Base-by-base conservation (phyloP, 2,113 vertebrate species). In the Oncorhynchus nerka region DNA sequence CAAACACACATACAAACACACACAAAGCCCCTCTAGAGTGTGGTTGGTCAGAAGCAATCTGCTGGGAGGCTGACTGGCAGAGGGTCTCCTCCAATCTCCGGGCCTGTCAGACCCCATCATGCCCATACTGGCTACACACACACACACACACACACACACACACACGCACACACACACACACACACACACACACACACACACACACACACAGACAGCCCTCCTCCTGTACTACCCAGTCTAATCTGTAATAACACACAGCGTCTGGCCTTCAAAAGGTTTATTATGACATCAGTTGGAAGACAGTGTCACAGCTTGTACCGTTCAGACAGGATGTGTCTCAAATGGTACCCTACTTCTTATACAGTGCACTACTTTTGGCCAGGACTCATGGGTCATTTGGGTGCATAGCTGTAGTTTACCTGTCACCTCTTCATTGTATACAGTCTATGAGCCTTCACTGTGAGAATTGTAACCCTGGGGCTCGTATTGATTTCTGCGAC, bases 201-300 rank as follows among this genome's bases (percentile, higher is more conserved):
- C 71, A 39, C 34, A 39, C 34, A 39, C 68, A 79, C 71, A 77
- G 74, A 51, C 71, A 75, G 48, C 7, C 68, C 15, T 48, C 75
- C 68, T 66, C 30, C 75, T 71, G 5, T 68, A 32, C 65, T 26
- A 32, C 65, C 24, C 75, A 70, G 51, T 39, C 55, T 59, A 51
- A 62, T 78, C 77, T 83, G 82, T 84, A 85, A 85, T 83, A 85
- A 84, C 81, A 87, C 78, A 77, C 85, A 80, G 64, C 20, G 81
- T 84, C 86, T 86, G 79, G 75, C 76, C 82, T 81, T 88, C 79
- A 80, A 80, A 84, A 83, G 86, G 73, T 85, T 83, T 81, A 90
- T 90, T 90, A 90, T 85, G 86, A 88, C 88, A 85, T 83, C 76
- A 19, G 28, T 15, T 26, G 16, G 28, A 28, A 68, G 30, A 1